Evolutionary conservation across 2,888 invertebrate species (phyloP).

Genomic region (Protodeltote pygarga): DNA sequence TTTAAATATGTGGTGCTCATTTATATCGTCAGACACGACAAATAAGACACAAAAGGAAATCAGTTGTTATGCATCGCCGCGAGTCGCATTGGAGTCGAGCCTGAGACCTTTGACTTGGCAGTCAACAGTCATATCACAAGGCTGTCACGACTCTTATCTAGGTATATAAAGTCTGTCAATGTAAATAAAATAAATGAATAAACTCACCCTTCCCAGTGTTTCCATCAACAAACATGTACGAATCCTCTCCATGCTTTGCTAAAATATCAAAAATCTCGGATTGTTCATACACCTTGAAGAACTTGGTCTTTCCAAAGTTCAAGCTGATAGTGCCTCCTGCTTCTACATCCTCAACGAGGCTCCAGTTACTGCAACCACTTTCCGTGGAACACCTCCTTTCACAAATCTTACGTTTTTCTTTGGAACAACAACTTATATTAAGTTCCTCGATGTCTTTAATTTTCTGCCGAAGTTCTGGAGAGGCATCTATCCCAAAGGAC

Average conservation of each 20-base stretch:
- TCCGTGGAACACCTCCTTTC: constrained; percentile 63
- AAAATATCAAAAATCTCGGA: constrained; percentile 82
- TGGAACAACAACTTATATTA: constrained; percentile 54
- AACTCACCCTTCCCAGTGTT: constrained; percentile 90
- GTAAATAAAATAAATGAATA: too few species aligned
- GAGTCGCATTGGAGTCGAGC: too few species aligned
- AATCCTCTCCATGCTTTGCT: constrained; percentile 68
- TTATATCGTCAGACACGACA: too few species aligned
- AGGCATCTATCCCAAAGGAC: constrained; percentile 89
- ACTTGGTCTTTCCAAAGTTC: constrained; percentile 78
- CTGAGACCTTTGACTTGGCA: too few species aligned
- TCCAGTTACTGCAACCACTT: constrained; percentile 68
- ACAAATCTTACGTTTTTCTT: constrained; percentile 57
- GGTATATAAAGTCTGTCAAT: too few species aligned
- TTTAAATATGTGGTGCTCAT: too few species aligned
- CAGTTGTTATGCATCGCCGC: too few species aligned
- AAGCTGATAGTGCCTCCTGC: constrained; percentile 71
- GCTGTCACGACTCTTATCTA: too few species aligned
- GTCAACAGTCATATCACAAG: too few species aligned
- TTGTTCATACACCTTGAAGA: constrained; percentile 79
- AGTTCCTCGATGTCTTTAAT: constrained; percentile 83
- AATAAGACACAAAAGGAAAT: too few species aligned
- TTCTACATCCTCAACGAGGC: constrained; percentile 59
- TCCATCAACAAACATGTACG: constrained; percentile 89
- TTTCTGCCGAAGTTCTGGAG: constrained; percentile 77